Percentiles rank a stretch among this genome's conserved stretches.
Conservation (phyloP, 2,888 invertebrate genomes). For the Cacoxenus indagator region DNA sequence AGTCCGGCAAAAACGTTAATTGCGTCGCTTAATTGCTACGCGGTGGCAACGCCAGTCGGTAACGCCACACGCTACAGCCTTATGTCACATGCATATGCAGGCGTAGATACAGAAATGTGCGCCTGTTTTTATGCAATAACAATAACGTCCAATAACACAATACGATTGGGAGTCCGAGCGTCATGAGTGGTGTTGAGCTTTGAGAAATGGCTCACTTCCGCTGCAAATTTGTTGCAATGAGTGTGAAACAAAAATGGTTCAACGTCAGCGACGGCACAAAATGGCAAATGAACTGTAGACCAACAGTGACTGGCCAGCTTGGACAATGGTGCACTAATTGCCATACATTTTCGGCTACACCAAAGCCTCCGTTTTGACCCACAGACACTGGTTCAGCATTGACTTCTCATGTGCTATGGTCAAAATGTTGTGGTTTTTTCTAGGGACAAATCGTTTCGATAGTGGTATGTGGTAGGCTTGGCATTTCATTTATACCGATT, state of each 20-base stretch:
- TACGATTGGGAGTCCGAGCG: conserved; percentile 8
- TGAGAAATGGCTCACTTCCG: conserved; percentile 22
- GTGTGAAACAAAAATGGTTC: neutral
- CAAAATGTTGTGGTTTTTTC: conserved; percentile 18
- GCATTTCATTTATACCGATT: neutral
- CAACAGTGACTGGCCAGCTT: neutral
- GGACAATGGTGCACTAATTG: conserved; percentile 65
- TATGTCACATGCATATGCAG: no score
- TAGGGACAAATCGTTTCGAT: conserved; percentile 14
- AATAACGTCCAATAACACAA: conserved; percentile 63
- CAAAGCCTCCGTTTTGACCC: neutral
- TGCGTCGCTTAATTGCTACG: conserved; percentile 61
- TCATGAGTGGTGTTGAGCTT: neutral
- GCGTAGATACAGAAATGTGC: no score
- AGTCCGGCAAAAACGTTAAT: conserved; percentile 61
- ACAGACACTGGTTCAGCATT: neutral
- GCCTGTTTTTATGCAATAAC: conserved; percentile 61
- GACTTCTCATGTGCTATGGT: neutral
- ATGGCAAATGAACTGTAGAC: conserved; percentile 8
- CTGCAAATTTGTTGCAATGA: conserved; percentile 8
- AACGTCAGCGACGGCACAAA: neutral
- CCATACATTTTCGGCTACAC: conserved; percentile 62
- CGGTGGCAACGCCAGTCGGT: neutral
- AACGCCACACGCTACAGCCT: neutral
- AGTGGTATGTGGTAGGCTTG: neutral